These are phyloP conservation scores for Calameuta idolon DNA, from an alignment of 2,888 invertebrate genomes.

Conservation along the genomic window DNA sequence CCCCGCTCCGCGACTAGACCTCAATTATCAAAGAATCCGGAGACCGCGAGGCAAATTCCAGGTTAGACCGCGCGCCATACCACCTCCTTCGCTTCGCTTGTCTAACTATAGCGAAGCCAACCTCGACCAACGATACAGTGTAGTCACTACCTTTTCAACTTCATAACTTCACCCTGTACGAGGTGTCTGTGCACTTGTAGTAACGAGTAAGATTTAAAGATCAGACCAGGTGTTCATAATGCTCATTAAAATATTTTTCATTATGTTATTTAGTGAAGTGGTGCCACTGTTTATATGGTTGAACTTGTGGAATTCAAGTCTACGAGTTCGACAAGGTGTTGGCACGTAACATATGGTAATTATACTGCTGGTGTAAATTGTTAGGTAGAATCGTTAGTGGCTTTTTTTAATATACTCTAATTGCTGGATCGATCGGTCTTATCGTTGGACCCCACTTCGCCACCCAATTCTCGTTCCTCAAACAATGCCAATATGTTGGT, in stretches of 20 bases:
- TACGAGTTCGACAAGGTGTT: background rate
- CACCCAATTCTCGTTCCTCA: conserved; percentile 51
- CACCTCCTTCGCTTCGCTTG: background rate
- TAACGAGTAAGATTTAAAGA: background rate
- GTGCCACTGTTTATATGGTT: background rate
- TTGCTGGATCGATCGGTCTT: conserved; percentile 9
- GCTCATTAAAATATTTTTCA: background rate
- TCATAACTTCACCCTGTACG: background rate
- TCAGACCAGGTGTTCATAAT: background rate
- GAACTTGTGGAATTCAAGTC: background rate
- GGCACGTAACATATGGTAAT: background rate
- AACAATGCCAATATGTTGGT: conserved; percentile 63
- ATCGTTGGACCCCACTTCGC: conserved; percentile 5
- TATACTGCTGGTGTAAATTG: background rate
- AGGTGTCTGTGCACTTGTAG: background rate
- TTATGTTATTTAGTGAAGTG: background rate
- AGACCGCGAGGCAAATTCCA: conserved; percentile 10
- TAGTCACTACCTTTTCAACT: background rate
- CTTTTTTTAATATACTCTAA: background rate
- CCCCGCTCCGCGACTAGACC: conserved; percentile 36
- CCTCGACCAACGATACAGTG: background rate
- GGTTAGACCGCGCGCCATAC: background rate
- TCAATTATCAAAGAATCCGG: conserved; percentile 53
- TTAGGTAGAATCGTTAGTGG: background rate
- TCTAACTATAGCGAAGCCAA: background rate